Base-by-base conservation (phyloP, 2,888 invertebrate genomes). In the Drosophila kuntzei region DNA sequence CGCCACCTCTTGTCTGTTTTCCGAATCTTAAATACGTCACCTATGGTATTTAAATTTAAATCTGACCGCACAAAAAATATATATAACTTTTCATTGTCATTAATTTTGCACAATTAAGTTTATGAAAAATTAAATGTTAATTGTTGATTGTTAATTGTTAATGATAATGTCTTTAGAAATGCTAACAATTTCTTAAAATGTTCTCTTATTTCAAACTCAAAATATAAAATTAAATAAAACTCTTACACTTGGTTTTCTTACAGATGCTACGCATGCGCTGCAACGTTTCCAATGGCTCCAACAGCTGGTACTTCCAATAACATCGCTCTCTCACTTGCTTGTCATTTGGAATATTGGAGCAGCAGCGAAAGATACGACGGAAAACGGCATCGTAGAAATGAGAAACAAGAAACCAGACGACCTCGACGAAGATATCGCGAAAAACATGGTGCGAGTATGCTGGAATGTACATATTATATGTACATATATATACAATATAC, bases 381-480 rank as follows among this genome's bases (percentile, higher is more conserved):
- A 75, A 66, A 73, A 64, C 72, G 51, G 60, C 71, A 46, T 43
- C 55, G 51, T 68, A 65, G 69, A 78, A 82, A 84, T 76, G 59
- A 74, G 69, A 71, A 76, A 75, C 68, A 79, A 78, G 79, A 90
- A 89, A 90, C 90, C 80, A 85, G 88, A 89, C 90, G 90, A 90
- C 90, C 90, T 90, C 90, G 90, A 90, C 87, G 70, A 83, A 72
- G 75, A 68, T 80, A 75, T 76, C 66, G 76, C 80, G 78, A 76
- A 61, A 58, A 61, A 76, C 50, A 64, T 39, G 29, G 32, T 53
- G 34, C 32, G 14, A 34, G n/a, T n/a, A 14, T 54, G 20, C 11
- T 47, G 32, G 54, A 29, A 58, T 46, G 67, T 68, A n/a, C n/a
- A n/a, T n/a, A n/a, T n/a, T n/a, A n/a, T n/a, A 12, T 39, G 44